phyloP scores from a whole-genome alignment of 2,113 vertebrate species.

The Trematocara marginatum region DNA sequence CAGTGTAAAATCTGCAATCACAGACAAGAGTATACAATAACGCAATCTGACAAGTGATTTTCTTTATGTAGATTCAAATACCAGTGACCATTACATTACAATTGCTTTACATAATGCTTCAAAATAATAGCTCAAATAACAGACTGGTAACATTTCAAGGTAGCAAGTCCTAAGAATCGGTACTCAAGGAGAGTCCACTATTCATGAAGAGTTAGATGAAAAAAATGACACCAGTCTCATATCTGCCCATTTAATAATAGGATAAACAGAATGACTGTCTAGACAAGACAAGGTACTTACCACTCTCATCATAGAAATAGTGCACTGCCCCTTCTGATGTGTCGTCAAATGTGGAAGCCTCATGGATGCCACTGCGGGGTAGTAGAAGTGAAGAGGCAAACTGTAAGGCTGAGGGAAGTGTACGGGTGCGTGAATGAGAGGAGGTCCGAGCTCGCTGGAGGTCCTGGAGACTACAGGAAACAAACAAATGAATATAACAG shows the following conservation, averaged over 20 bases:
- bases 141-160: neutral
- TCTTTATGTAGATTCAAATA: neutral
- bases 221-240: neutral
- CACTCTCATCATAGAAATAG: constrained; percentile 87
- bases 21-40: neutral
- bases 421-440: constrained; percentile 81
- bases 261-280: neutral
- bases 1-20: neutral
- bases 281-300: constrained; percentile 59
- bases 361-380: constrained; percentile 81
- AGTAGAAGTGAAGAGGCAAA: constrained; percentile 84
- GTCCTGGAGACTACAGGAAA: constrained; percentile 78
- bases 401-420: constrained; percentile 84
- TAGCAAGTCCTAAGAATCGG: neutral
- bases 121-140: neutral
- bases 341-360: constrained; percentile 88
- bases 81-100: neutral
- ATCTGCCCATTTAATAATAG: neutral
- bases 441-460: constrained; percentile 80
- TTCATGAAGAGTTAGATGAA: neutral
- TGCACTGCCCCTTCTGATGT: constrained; percentile 87
- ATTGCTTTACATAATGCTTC: neutral
- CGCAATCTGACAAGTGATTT: neutral
- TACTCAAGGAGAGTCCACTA: neutral
- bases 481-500: neutral